Evolutionary conservation across 2,113 vertebrate species (phyloP).

Genomic region (Myotis brandtii): DNA sequence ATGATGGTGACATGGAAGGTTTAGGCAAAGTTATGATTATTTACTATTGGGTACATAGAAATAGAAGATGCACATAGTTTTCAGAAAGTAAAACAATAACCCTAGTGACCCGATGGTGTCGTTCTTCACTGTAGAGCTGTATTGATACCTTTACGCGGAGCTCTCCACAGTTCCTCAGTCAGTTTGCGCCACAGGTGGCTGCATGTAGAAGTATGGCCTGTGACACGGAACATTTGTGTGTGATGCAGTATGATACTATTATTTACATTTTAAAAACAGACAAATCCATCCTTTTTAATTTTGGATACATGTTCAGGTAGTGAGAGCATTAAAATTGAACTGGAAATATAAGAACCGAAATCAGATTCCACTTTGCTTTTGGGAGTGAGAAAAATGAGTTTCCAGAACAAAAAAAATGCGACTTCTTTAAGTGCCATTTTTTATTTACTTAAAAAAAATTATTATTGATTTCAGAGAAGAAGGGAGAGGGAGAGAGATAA

Average conservation of each 20-base stretch:
- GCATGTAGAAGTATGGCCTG: too few species aligned
- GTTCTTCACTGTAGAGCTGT: background rate
- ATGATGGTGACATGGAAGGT: background rate
- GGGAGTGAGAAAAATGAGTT: background rate
- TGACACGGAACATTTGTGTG: background rate
- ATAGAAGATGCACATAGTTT: background rate
- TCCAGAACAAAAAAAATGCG: background rate
- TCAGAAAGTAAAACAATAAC: background rate
- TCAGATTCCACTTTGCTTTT: constrained; percentile 10
- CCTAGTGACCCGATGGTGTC: too few species aligned
- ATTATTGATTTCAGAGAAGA: too few species aligned
- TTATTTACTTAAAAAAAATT: background rate
- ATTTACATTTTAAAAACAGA: background rate
- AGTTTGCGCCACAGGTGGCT: background rate
- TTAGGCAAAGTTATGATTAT: background rate
- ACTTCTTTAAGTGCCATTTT: background rate
- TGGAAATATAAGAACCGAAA: background rate
- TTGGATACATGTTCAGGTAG: background rate
- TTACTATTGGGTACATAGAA: background rate
- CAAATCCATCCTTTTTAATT: background rate
- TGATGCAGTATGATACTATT: background rate
- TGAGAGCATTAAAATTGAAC: background rate
- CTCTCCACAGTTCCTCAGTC: background rate
- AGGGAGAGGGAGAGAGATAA: too few species aligned
- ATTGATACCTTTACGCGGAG: background rate